Evolutionary conservation across 2,797 vertebrate genomes (phyloP), one percentile per base, ranked within the genome.

Genomic region (Salmo trutta): DNA sequence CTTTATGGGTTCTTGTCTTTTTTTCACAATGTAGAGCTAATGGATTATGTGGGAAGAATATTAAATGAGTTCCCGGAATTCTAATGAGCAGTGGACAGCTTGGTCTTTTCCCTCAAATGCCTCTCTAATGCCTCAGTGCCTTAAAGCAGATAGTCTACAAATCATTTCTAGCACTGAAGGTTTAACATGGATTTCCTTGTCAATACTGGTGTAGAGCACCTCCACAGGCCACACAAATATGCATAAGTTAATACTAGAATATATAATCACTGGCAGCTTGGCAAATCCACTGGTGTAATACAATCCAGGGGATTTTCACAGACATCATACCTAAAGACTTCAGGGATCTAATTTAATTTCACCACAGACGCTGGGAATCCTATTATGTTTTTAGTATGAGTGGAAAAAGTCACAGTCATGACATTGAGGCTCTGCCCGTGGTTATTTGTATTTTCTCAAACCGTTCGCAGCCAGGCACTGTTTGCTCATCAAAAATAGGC

Each of bases 151-250:
- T 71, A 79, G 71, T 81, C 78, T 56, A 70, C 74, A 85, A 88
- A 82, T 83, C 75, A 71, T 77, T 87, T 80, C 79, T 84, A 77
- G 65, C 77, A 79, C 85, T 82, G 83, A 82, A 31, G 77, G 68
- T 87, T 88, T 84, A 82, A 83, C 79, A 77, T 76, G 76, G 85
- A 87, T 88, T 87, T 90, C 51, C 82, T 82, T 80, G 83, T 91
- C 85, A 84, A 85, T 84, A 83, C 75, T 65, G 2, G 29, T 70
- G 79, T 86, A 77, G 86, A 89, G 83, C 81, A 80, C 72, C 68
- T 85, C 84, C 85, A 77, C 74, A 1, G 76, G 86, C 79, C 75
- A 76, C 74, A 72, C 77, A 76, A 81, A 83, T 80, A 75, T 80
- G 77, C 77, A 84, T 68, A 29, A 71, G 79, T 85, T 80, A 79